Base-by-base conservation (phyloP, 2,113 vertebrate species). In the Illadopsis cleaveri region DNA sequence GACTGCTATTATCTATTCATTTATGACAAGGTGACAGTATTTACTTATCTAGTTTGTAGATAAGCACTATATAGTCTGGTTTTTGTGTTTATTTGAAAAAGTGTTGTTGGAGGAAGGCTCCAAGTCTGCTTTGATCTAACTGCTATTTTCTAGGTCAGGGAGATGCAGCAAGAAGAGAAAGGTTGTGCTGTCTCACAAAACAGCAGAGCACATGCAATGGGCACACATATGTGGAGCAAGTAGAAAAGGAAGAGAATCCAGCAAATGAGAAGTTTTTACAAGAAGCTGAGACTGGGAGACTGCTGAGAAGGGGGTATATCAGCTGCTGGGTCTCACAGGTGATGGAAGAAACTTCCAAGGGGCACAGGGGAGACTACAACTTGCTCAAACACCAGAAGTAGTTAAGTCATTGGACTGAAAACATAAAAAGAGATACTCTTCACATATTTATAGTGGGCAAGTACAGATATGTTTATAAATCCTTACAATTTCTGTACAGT, bases 1-100 rank as follows among this genome's bases (percentile, higher is more conserved):
- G 91, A 88, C 84, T 77, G 57, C 70, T 94, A 61, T 82, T 96
- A 95, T 60, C 57, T 61, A 76, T 84, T 92, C 47, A 86, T 77
- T 94, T 94, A 85, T 88, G 90, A 95, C 75, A 92, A 80, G 47
- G 88, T 86, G 71, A 94, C 54, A 92, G 66, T 69, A 64, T 89
- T 95, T 86, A 86, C 82, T 87, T 62, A 92, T 12, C 42, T 53
- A 72, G 76, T 70, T 95, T 94, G 86, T 88, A 85, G 61, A 60
- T 64, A 94, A 72, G 62, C 73, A 90, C 25, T 21, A 54, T 42
- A 38, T 22, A 66, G 62, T 79, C 47, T 65, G 14, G 6, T 2
- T 72, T 54, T 56, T 65, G 22, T 62, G 23, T 77, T 94, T 42
- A 35, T 86, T 73, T 90, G 47, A 70, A 82, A 80, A 92, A 58